phyloP scores from a whole-genome alignment of 2,113 vertebrate species.

The Corvus hawaiiensis region DNA sequence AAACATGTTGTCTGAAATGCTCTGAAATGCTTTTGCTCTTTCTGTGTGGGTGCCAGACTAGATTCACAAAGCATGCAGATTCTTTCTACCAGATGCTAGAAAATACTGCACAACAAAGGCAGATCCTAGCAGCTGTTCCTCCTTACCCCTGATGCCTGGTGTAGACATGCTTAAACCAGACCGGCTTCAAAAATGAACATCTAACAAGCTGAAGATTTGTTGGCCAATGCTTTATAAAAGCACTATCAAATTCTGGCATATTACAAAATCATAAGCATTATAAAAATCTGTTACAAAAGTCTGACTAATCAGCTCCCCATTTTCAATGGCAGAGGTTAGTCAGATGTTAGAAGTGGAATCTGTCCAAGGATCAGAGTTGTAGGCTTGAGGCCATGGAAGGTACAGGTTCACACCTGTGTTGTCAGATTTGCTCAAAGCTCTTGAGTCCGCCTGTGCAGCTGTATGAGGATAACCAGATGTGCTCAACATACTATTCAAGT shows the following conservation, averaged over 20 bases:
- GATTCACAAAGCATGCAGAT: background rate
- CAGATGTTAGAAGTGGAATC: background rate
- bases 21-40: background rate
- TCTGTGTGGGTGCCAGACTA: background rate
- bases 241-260: background rate
- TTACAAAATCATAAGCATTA: background rate
- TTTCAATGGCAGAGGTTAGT: background rate
- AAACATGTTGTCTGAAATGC: background rate
- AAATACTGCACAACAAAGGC: background rate
- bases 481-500: background rate
- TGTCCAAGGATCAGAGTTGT: background rate
- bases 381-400: background rate
- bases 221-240: background rate
- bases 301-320: background rate
- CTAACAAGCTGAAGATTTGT: background rate
- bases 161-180: background rate
- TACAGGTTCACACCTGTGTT: background rate
- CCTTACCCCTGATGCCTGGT: background rate
- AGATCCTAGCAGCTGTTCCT: background rate
- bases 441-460: fast-evolving
- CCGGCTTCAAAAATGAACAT: background rate
- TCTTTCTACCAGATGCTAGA: background rate
- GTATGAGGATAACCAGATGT: background rate
- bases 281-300: background rate
- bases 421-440: background rate